These are phyloP conservation scores for Scrobipalpa atriplicella DNA, from an alignment of 2,888 invertebrate genomes.

Conservation along the genomic window DNA sequence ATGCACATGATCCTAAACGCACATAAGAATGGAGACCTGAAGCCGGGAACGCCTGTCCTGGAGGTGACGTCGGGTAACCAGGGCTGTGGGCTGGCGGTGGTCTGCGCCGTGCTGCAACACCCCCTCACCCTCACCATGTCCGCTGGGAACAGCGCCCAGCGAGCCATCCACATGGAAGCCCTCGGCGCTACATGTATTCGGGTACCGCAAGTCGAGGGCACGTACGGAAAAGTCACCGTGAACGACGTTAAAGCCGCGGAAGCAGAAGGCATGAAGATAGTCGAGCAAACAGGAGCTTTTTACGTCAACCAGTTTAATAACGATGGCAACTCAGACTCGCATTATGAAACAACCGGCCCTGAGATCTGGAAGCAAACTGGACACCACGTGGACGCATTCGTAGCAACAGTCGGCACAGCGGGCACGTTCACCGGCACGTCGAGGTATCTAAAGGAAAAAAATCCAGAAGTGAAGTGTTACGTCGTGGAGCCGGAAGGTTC, in stretches of 20 bases:
- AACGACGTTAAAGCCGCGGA: constrained; percentile 69
- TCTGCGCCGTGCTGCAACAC: constrained; percentile 70
- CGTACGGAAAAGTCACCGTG: constrained; percentile 71
- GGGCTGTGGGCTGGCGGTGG: constrained; percentile 73
- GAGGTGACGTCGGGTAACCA: constrained; percentile 75
- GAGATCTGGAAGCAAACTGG: constrained; percentile 77
- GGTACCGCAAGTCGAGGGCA: constrained; percentile 73
- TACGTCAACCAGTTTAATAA: constrained; percentile 74
- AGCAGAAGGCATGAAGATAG: constrained; percentile 57
- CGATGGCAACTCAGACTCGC: constrained; percentile 58
- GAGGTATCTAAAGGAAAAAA: constrained; percentile 68
- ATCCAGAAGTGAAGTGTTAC: constrained; percentile 59
- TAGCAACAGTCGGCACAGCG: constrained; percentile 71
- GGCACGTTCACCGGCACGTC: constrained; percentile 71
- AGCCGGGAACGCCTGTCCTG: constrained; percentile 63
- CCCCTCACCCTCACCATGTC: constrained; percentile 74
- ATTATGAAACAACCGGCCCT: constrained; percentile 72
- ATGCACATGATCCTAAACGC: constrained; percentile 68
- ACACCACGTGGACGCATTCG: constrained; percentile 67
- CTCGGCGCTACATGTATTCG: constrained; percentile 69
- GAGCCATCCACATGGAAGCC: constrained; percentile 76
- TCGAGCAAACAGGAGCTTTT: constrained; percentile 62
- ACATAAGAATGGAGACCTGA: constrained; percentile 54
- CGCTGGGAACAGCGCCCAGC: constrained; percentile 70
- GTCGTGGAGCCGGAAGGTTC: constrained; percentile 73